phyloP scores from a whole-genome alignment of 2,888 invertebrate species.

The Atethmia centrago region DNA sequence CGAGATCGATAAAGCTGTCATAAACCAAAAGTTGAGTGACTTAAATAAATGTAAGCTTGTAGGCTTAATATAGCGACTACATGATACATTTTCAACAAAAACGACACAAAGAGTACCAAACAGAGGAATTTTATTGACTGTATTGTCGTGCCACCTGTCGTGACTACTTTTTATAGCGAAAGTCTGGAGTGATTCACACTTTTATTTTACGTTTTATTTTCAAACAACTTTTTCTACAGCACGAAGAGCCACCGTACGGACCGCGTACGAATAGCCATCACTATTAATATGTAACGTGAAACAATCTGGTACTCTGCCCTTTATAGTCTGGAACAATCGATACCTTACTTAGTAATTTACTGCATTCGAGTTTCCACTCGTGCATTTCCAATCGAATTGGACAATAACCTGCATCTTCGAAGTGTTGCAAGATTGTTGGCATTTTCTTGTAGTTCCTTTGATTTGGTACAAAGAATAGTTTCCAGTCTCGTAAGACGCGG shows the following conservation, averaged over 20 bases:
- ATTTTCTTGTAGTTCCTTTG: conserved; percentile 42
- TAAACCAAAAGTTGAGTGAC: conserved; percentile 10
- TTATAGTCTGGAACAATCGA: conserved; percentile 79
- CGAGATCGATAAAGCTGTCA: conserved; percentile 40
- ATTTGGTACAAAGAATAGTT: conserved; percentile 21
- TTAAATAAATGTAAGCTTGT: conserved; percentile 11
- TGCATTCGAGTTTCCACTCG: conserved; percentile 73
- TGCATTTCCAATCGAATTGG: conserved; percentile 71
- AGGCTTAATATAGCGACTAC: conserved; percentile 14
- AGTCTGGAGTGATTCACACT: conserved; percentile 25
- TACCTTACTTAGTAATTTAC: conserved; percentile 82
- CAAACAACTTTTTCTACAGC: conserved; percentile 33
- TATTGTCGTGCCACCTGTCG: conserved; percentile 19
- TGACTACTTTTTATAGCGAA: conserved; percentile 35
- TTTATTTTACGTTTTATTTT: conserved; percentile 31
- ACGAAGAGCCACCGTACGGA: conserved; percentile 11
- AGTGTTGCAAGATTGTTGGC: conserved; percentile 56
- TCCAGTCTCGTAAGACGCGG: not conserved
- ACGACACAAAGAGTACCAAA: conserved; percentile 27
- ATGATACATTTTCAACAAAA: conserved; percentile 35
- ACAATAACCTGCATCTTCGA: conserved; percentile 65
- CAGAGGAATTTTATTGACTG: conserved; percentile 22
- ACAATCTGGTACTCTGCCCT: conserved; percentile 81
- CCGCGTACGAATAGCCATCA: conserved; percentile 55
- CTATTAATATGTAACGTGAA: conserved; percentile 79